Percentiles rank a stretch among this genome's conserved stretches.
These are phyloP conservation scores for Urocyon cinereoargenteus DNA, from an alignment of 2,797 vertebrate species.

Conservation along the genomic window DNA sequence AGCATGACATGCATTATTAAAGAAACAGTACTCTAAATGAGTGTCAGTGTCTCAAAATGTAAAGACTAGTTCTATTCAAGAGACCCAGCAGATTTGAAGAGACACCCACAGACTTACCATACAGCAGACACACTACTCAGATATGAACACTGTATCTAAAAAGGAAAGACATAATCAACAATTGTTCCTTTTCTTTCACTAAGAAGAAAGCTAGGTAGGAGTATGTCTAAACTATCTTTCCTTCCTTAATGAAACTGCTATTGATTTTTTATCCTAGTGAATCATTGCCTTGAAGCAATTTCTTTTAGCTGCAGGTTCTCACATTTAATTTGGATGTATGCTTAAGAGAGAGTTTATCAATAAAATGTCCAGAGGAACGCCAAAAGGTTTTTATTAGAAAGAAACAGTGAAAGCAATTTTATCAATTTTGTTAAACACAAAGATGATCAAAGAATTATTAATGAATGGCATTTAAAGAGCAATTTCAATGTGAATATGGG, in stretches of 20 bases:
- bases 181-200: conserved; percentile 79
- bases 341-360: conserved; percentile 88
- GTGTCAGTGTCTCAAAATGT: conserved; percentile 44
- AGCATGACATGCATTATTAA: conserved; percentile 57
- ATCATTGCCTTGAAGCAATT: conserved; percentile 91
- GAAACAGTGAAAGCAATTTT: conserved; percentile 81
- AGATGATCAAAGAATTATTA: conserved; percentile 80
- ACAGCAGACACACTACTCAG: conserved; percentile 60
- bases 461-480: conserved; percentile 73
- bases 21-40: neutral
- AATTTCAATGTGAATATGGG: conserved; percentile 68
- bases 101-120: neutral
- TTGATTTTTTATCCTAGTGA: conserved; percentile 93
- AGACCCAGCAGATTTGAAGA: conserved; percentile 1
- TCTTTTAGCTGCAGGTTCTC: conserved; percentile 89
- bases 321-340: conserved; percentile 91
- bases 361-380: conserved; percentile 80
- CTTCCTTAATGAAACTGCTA: conserved; percentile 92
- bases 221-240: conserved; percentile 86
- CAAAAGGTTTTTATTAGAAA: conserved; percentile 83
- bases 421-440: conserved; percentile 76
- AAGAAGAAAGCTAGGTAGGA: conserved; percentile 82
- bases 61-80: conserved; percentile 44
- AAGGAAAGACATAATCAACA: conserved; percentile 79
- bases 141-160: conserved; percentile 77